phyloP scores from a whole-genome alignment of 1,140 invertebrate genomes.

The Chironomus tepperi region DNA sequence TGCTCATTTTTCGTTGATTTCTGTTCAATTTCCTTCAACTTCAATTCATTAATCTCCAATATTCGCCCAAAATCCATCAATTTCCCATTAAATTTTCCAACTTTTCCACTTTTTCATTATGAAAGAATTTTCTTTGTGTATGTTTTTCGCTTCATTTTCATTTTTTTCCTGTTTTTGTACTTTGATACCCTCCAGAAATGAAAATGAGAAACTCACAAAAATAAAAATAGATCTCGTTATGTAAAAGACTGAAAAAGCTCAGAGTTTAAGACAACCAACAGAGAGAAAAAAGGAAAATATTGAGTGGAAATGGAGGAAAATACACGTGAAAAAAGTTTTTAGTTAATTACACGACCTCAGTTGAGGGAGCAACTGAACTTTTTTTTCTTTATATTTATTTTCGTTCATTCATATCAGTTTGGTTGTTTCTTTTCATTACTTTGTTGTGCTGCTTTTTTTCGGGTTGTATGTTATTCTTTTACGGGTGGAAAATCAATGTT shows the following conservation, averaged over 20 bases:
- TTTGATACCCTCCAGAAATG: not conserved
- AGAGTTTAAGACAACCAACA: not conserved
- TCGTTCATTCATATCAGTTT: not conserved
- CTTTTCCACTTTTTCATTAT: no score
- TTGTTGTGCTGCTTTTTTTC: not conserved
- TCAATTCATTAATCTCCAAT: no score
- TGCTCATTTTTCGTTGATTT: no score
- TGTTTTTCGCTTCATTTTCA: no score
- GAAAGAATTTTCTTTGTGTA: no score
- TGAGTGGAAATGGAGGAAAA: not conserved
- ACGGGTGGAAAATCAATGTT: slow-evolving; percentile 13
- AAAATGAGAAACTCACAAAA: not conserved
- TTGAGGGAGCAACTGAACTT: not conserved
- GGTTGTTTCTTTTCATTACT: not conserved
- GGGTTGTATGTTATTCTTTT: not conserved
- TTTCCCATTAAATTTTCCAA: no score
- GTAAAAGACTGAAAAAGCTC: not conserved
- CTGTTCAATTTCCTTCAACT: no score
- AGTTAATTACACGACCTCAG: slow-evolving; percentile 7
- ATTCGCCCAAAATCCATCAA: no score
- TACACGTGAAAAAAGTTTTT: slow-evolving; percentile 7
- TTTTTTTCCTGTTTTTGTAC: not conserved
- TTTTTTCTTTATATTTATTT: slow-evolving; percentile 5
- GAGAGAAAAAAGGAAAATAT: no score
- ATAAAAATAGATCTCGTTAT: not conserved